Base-by-base conservation (phyloP, 1,140 invertebrate genomes). In the Pteromalus puparum region DNA sequence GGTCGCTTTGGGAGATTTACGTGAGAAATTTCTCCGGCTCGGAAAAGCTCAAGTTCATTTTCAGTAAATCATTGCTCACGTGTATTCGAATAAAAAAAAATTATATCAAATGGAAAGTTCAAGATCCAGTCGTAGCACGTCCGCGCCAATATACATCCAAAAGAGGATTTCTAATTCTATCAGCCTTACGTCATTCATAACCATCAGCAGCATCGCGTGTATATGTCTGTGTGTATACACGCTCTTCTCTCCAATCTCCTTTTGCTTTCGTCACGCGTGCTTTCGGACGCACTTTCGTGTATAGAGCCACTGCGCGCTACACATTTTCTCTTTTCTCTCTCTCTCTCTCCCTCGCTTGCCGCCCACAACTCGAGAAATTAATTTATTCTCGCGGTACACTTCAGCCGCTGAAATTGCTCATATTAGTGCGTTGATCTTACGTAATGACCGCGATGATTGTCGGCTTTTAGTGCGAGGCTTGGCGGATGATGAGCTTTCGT, bases 91-190 rank as follows among this genome's bases (percentile, higher is more conserved):
- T 34, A 34, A 34, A 34, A 34, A 34, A 34, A 34, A 9, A 42
- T 42, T 9, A 42, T 7, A 42, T 42, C 38, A 42, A 42, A 42
- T 42, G 38, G 38, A 42, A 12, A 42, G 38, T 42, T 42, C 38
- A 42, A 42, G 38, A 42, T 42, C 38, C 38, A 42, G 7, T 42
- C 9, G 38, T 9, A 9, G 21, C 21, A 61, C 46, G 18, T 61
- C 21, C 53, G 53, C 18, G 53, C 18, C 4, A 81, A 81, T 53
- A 73, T 34, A 81, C 30, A 81, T 34, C 26, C 24, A 34, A 74
- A 74, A 30, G 70, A 73, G 26, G 70, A 72, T 82, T 82, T 82
- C 81, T 82, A 74, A 82, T 75, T 82, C 81, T 74, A 82, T 48
- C 81, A n/a, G 26, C 15, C 10, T 82, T 75, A 65, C 72, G n/a